Percentiles rank a stretch among this genome's conserved stretches.
These are phyloP conservation scores for Apogon hyalosoma DNA, from an alignment of 2,797 vertebrate species.

Conservation along the genomic window DNA sequence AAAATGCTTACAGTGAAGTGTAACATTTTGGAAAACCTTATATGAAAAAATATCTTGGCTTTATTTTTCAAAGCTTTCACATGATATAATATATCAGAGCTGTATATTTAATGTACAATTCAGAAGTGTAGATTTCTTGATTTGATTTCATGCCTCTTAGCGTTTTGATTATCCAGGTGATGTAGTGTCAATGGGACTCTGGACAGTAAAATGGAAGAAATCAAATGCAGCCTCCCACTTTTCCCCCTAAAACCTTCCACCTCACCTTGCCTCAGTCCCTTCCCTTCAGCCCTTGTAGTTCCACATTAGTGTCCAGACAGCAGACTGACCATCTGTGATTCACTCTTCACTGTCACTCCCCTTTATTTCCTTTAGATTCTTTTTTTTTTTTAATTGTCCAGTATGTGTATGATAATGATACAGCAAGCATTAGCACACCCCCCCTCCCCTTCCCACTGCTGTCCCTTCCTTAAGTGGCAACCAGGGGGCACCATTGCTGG, in stretches of 20 bases:
- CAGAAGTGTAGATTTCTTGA: conserved; percentile 2
- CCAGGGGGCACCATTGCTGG: conserved; percentile 53
- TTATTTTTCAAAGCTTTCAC: conserved; percentile 41
- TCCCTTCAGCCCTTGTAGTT: conserved; percentile 11
- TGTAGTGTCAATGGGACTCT: conserved; percentile 18
- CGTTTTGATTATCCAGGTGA: conserved; percentile 4
- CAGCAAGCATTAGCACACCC: conserved; percentile 49
- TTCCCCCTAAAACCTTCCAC: conserved; percentile 23
- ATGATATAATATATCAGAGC: conserved; percentile 13
- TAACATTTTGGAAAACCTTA: conserved; percentile 26
- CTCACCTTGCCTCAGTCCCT: conserved; percentile 18
- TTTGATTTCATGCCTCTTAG: conserved; percentile 1
- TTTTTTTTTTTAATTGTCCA: conserved; percentile 31
- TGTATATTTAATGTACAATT: conserved; percentile 30
- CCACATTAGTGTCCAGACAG: conserved; percentile 23
- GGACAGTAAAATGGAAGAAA: conserved; percentile 3
- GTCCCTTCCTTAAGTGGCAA: conserved; percentile 70
- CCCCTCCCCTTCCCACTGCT: conserved; percentile 51
- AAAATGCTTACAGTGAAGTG: conserved; percentile 19
- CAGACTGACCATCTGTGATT: conserved; percentile 62
- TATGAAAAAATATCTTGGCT: conserved; percentile 31
- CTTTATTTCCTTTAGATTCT: conserved; percentile 38
- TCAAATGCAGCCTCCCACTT: not conserved
- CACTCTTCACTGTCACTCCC: conserved; percentile 63
- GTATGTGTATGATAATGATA: conserved; percentile 62